These are phyloP conservation scores for Hypolimnas misippus DNA, from an alignment of 2,888 invertebrate species.

Conservation along the genomic window DNA sequence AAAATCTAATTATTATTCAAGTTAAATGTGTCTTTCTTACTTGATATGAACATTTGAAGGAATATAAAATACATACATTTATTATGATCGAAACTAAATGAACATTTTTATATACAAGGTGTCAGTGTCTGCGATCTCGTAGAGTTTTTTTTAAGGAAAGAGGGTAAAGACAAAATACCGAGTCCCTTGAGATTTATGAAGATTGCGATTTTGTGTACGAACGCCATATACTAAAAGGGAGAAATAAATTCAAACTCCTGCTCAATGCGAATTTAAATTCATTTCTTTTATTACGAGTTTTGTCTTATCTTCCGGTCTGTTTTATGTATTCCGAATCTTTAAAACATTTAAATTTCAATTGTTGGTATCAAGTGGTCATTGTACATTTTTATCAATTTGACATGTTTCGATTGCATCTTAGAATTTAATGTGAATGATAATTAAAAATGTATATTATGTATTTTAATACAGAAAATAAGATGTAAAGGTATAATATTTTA, in stretches of 20 bases:
- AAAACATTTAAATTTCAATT: not conserved
- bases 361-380: not conserved
- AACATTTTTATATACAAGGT: too few species aligned
- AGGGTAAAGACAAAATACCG: constrained; percentile 21
- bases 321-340: not conserved
- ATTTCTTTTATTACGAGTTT: not conserved
- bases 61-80: too few species aligned
- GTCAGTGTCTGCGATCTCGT: too few species aligned
- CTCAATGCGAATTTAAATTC: constrained; percentile 21
- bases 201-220: constrained; percentile 20
- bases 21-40: too few species aligned
- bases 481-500: too few species aligned
- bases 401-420: too few species aligned
- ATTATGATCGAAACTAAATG: too few species aligned
- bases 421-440: too few species aligned
- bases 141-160: constrained; percentile 15
- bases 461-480: too few species aligned
- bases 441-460: too few species aligned
- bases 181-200: constrained; percentile 24
- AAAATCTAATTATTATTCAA: too few species aligned
- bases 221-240: constrained; percentile 11
- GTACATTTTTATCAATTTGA: not conserved
- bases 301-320: not conserved
- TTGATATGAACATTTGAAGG: too few species aligned
- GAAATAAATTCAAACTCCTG: constrained; percentile 20